Conservation (phyloP, 2,797 vertebrate species). For the Coccyzus lansbergi region DNA sequence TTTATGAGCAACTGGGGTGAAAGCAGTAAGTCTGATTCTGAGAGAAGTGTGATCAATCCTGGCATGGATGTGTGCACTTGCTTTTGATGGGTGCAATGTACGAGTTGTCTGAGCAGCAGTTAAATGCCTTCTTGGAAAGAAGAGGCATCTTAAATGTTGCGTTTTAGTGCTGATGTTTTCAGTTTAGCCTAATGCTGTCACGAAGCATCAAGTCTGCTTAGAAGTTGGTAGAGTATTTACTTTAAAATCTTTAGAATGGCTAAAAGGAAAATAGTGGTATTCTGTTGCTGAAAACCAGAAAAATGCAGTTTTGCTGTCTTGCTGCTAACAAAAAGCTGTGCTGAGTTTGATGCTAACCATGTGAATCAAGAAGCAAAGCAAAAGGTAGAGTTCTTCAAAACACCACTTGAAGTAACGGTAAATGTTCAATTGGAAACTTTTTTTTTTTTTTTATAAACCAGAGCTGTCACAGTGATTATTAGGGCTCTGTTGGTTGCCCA, state of each 20-base stretch:
- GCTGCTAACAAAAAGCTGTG: not conserved
- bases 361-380: not conserved
- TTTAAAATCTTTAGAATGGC: not conserved
- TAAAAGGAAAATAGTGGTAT: not conserved
- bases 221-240: not conserved
- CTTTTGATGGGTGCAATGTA: not conserved
- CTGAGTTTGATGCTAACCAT: not conserved
- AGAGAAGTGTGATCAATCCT: conserved; percentile 30
- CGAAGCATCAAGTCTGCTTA: not conserved
- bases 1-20: conserved; percentile 38
- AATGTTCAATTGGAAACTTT: not conserved
- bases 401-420: not conserved
- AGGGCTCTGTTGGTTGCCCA: not conserved
- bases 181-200: not conserved
- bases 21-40: not conserved
- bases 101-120: not conserved
- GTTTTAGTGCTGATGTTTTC: conserved; percentile 20
- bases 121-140: not conserved
- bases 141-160: not conserved
- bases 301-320: not conserved
- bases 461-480: not conserved
- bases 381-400: not conserved
- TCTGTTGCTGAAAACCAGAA: not conserved
- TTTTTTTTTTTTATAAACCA: not conserved
- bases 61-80: not conserved